Evolutionary conservation across 1,140 invertebrate species (phyloP).

Genomic region (Pseudomyrmex cubaensis): DNA sequence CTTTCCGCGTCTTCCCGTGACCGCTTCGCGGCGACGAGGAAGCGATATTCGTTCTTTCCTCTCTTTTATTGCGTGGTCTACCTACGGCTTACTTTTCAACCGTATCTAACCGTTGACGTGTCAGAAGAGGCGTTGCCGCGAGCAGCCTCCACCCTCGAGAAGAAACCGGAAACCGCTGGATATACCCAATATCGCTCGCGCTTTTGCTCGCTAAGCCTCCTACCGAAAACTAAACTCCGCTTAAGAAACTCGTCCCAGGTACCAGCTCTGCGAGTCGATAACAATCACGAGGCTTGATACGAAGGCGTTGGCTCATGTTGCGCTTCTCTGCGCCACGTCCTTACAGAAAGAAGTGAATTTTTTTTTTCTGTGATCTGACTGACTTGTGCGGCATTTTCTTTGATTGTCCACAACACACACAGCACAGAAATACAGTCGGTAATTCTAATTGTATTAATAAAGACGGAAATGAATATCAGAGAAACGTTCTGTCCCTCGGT

Average conservation of each 20-base stretch:
- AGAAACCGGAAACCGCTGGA: conserved; percentile 9
- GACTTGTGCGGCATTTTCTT: conserved; percentile 2
- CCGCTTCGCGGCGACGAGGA: conserved; percentile 37
- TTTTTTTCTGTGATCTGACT: background rate
- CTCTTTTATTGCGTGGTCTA: conserved; percentile 5
- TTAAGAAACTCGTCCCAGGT: conserved; percentile 39
- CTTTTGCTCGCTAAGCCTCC: background rate
- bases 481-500: background rate
- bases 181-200: conserved; percentile 12
- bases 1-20: conserved; percentile 51
- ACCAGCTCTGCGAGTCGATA: conserved; percentile 42
- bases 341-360: background rate
- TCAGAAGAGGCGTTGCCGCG: conserved; percentile 57
- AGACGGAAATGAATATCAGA: no score
- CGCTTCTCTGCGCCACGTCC: conserved; percentile 3
- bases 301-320: conserved; percentile 54
- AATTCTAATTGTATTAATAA: background rate
- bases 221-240: background rate
- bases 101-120: conserved; percentile 47
- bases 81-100: conserved; percentile 19
- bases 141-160: conserved; percentile 45
- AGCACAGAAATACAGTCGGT: background rate
- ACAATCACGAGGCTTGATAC: conserved; percentile 26
- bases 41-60: conserved; percentile 12
- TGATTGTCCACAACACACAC: background rate